Percentiles rank a stretch among this genome's conserved stretches.
These are phyloP conservation scores for Tholera decimalis DNA, from an alignment of 2,888 invertebrate genomes.

Conservation along the genomic window DNA sequence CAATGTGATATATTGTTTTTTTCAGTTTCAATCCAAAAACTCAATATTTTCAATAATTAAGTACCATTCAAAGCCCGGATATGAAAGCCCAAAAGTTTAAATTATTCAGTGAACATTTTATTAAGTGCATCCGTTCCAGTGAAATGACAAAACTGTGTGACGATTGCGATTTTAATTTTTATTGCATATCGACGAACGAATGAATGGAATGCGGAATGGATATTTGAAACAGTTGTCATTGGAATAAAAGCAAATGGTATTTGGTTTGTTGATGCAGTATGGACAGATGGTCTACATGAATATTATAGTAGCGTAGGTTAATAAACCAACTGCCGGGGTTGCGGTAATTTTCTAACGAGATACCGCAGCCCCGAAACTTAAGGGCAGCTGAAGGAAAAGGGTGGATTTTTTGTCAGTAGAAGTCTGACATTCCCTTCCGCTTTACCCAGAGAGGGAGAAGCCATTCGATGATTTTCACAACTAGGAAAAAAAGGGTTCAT, in stretches of 20 bases:
- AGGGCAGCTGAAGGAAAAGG: no score
- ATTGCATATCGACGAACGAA: conserved; percentile 8
- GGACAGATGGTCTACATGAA: not conserved
- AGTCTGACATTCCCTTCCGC: no score
- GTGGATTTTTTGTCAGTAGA: no score
- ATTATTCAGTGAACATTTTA: conserved; percentile 18
- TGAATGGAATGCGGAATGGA: conserved; percentile 2
- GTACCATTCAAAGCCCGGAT: conserved; percentile 1
- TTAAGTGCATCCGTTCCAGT: conserved; percentile 4
- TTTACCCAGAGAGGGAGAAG: no score
- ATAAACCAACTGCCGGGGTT: no score
- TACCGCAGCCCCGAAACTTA: no score
- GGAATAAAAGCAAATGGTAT: conserved; percentile 3
- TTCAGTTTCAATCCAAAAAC: not conserved
- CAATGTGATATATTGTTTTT: no score
- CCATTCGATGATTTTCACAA: no score
- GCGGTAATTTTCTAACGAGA: no score
- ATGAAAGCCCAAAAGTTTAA: conserved; percentile 2
- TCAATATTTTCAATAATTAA: not conserved
- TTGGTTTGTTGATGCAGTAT: not conserved
- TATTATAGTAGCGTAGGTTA: no score
- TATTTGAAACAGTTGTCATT: conserved; percentile 7
- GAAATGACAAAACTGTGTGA: conserved; percentile 1
- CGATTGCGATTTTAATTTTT: conserved; percentile 24
- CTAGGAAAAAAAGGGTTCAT: no score